Base-by-base conservation (phyloP, 2,888 invertebrate species). In the Plagiodera versicolora region DNA sequence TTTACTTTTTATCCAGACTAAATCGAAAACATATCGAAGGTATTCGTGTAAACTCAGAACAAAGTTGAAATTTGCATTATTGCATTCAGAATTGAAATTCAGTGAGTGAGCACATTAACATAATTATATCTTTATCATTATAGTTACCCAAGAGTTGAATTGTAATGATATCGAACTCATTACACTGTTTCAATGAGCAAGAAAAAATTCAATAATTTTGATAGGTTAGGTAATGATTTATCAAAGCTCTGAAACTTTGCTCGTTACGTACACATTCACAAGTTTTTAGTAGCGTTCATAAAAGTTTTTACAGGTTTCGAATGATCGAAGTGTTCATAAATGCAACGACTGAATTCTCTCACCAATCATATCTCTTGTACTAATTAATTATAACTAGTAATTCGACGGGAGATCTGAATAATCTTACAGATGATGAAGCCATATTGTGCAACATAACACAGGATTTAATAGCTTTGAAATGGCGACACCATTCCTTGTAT, bases 401-500 rank as follows among this genome's bases (percentile, higher is more conserved):
- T 14, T 52, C 39, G 28, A 51, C 35, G 14, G 51, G 52, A 30
- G 50, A 50, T 50, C 24, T 30, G 51, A 32, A 28, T 28, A 9
- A 28, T 28, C 28, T 6, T 28, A 6, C 28, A 28, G 28, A 52
- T 39, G 30, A 39, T 39, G 52, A 52, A 39, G 35, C 20, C 20
- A 10, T 39, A 52, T 52, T 52, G 39, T 52, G 52, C 52, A 52
- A 52, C 19, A 52, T 32, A 9, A 52, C 10, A 52, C 11, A 32
- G 5, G 9, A 32, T 9, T 6, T 32, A 32, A 32, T 10, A 30
- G 39, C 39, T 39, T 19, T 19, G 14, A 30, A 52, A 35, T 52
- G 52, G 52, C 20, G 39, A 30, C 16, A 52, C 19, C 20, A 52
- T 52, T 52, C 39, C 17, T 9, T 35, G 17, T 24, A 52, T 19